phyloP scores from a whole-genome alignment of 2,888 invertebrate genomes.

The Resseliella maxima region DNA sequence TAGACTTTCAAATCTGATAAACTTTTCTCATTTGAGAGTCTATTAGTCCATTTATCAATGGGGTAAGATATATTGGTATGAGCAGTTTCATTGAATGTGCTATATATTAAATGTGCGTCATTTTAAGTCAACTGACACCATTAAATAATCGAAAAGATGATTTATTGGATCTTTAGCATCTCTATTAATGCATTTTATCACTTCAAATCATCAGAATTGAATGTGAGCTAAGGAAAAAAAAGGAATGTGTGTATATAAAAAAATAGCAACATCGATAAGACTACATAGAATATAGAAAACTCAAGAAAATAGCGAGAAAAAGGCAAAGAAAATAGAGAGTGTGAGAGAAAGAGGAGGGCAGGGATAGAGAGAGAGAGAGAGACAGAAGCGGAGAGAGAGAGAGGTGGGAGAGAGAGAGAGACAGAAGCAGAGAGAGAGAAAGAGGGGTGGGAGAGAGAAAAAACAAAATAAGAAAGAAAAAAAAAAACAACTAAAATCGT shows the following conservation, averaged over 20 bases:
- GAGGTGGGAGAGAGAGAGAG: no score
- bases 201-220: not conserved
- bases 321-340: no score
- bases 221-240: not conserved
- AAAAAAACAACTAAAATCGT: not conserved
- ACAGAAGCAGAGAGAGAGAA: no score
- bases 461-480: not conserved
- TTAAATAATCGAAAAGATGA: constrained; percentile 8
- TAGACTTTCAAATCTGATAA: not conserved
- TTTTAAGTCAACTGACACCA: constrained; percentile 4
- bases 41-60: not conserved
- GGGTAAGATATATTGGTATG: not conserved
- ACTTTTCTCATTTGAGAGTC: not conserved
- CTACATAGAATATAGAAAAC: no score
- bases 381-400: no score
- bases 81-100: no score
- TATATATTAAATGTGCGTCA: constrained; percentile 2
- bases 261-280: no score
- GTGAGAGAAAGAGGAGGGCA: not conserved
- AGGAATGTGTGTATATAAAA: no score
- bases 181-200: not conserved
- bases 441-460: no score
- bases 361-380: not conserved
- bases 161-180: not conserved
- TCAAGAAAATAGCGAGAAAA: no score